Conservation (phyloP, 2,797 vertebrate species). For the Scyliorhinus canicula region DNA sequence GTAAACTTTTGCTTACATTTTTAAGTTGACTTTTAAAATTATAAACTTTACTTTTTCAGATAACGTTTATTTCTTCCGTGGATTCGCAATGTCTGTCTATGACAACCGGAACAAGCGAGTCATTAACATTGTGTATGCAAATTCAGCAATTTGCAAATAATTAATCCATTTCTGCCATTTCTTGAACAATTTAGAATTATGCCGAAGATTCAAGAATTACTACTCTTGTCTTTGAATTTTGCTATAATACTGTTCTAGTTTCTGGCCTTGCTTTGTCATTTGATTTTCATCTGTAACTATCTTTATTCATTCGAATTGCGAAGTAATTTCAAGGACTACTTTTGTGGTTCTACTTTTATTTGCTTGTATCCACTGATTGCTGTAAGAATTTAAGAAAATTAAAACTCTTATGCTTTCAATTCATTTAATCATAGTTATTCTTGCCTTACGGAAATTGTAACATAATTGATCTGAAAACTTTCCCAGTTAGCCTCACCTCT, state of each 20-base stretch:
- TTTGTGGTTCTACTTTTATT: neutral
- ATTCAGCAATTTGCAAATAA: neutral
- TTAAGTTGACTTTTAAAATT: neutral
- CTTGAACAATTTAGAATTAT: neutral
- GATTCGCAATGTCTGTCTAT: neutral
- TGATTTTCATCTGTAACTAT: neutral
- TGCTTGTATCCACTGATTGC: neutral
- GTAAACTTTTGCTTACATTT: neutral
- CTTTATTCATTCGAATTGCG: neutral
- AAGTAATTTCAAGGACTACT: neutral
- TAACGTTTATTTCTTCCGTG: neutral
- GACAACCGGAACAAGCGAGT: neutral
- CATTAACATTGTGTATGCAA: neutral
- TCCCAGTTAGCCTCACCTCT: neutral
- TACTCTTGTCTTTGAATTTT: neutral
- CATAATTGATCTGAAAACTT: neutral
- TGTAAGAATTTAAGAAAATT: conserved; percentile 4
- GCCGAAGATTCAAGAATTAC: neutral
- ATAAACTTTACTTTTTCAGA: neutral
- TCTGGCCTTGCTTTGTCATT: neutral
- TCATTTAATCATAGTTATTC: neutral
- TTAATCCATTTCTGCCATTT: neutral
- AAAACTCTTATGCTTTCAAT: conserved; percentile 13
- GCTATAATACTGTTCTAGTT: neutral
- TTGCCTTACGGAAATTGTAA: neutral